Base-by-base conservation (phyloP, 2,113 vertebrate species). In the Lipotes vexillifer region DNA sequence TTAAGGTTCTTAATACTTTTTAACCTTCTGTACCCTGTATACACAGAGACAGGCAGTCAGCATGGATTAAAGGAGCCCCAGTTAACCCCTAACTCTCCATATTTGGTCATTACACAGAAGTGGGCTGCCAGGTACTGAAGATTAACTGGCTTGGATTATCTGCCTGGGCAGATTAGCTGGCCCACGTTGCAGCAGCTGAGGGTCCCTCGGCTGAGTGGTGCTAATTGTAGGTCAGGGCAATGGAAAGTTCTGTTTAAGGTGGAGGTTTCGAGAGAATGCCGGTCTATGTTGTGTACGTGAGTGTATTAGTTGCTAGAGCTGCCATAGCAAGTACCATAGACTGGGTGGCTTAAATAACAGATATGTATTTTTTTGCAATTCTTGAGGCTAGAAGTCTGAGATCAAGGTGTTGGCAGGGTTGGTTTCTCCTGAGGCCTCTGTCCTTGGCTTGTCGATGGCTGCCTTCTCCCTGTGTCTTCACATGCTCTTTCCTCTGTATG, bases 121-220 rank as follows among this genome's bases (percentile, higher is more conserved):
- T 89, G 61, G 97, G 98, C 98, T 98, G 90, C 98, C 98, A 98
- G 98, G 98, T 99, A 98, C 98, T 90, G 94, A 97, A 98, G 98
- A 98, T 98, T 98, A 98, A 97, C 80, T 97, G 98, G 98, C 98
- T 98, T 99, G 98, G 99, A 98, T 99, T 99, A 98, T 97, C 98
- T 97, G 95, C 96, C 1, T 1, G 92, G 89, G 97, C 97, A 97
- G 97, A 97, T 96, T 91, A 88, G 49, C 38, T 69, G 82, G 65
- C 49, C 93, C 86, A 69, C 15, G 27, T 13, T 88, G 71, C 65
- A 81, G 83, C 89, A 33, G 92, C 77, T 59, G 90, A 87, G 77
- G 71, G 27, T 74, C 75, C 49, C 31, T 85, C 41, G 6, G 90
- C 93, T 68, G 81, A 74, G 75, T 46, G 82, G 82, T 78, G 57